These are phyloP conservation scores for Tricholaema leucomelas DNA, from an alignment of 2,113 vertebrate species.

Conservation along the genomic window DNA sequence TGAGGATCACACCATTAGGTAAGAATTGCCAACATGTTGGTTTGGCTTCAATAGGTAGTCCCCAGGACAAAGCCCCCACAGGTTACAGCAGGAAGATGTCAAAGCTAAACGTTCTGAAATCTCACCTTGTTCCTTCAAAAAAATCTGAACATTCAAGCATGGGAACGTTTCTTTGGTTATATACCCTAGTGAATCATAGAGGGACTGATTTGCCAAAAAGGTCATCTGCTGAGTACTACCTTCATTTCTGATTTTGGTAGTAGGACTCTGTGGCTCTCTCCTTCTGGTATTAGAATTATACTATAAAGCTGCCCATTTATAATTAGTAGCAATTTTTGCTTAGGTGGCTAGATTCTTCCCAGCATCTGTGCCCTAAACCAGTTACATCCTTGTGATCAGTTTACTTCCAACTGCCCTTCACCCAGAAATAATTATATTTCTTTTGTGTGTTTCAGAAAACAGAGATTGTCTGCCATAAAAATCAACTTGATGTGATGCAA, in stretches of 20 bases:
- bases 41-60: not conserved
- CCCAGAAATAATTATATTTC: slow-evolving; percentile 49
- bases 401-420: slow-evolving; percentile 16
- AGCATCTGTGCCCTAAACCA: not conserved
- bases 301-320: slow-evolving; percentile 2
- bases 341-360: not conserved
- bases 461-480: slow-evolving; percentile 44
- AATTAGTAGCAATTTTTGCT: slow-evolving; percentile 27
- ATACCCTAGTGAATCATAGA: not conserved
- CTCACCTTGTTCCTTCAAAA: not conserved
- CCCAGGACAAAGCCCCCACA: not conserved
- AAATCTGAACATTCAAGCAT: not conserved
- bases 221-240: not conserved
- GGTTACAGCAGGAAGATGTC: not conserved
- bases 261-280: not conserved
- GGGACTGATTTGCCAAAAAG: not conserved
- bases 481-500: slow-evolving; percentile 30
- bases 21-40: not conserved
- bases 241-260: not conserved
- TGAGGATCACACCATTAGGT: not conserved
- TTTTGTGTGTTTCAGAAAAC: slow-evolving; percentile 28
- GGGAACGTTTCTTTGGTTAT: not conserved
- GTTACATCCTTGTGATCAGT: not conserved
- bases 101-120: not conserved
- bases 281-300: not conserved